Conservation (phyloP, 2,888 invertebrate genomes). For the Sinodicranocentrus sp. region DNA sequence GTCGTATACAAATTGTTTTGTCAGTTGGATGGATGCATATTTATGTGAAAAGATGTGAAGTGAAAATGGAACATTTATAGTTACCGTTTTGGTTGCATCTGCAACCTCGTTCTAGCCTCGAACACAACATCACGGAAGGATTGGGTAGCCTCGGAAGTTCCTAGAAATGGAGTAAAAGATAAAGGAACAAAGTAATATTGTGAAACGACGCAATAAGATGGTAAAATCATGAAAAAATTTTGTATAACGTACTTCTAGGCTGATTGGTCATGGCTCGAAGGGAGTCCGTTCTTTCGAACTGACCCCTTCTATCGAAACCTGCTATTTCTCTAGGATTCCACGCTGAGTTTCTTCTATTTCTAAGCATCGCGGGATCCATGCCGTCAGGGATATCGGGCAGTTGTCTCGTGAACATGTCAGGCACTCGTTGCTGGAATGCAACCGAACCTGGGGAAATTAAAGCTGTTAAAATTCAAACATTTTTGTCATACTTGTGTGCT, state of each 20-base stretch:
- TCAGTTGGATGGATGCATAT: too few species aligned
- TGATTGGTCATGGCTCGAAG: slow-evolving; percentile 75
- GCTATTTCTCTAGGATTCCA: slow-evolving; percentile 76
- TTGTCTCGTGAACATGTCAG: slow-evolving; percentile 73
- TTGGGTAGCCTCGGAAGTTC: slow-evolving; percentile 75
- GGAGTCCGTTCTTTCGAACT: slow-evolving; percentile 76
- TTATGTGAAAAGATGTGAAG: not conserved
- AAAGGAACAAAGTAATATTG: not conserved
- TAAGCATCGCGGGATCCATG: slow-evolving; percentile 74
- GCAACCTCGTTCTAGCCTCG: slow-evolving; percentile 68
- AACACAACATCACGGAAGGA: slow-evolving; percentile 75
- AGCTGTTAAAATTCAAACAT: not conserved
- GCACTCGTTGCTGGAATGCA: slow-evolving; percentile 73
- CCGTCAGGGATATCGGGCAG: slow-evolving; percentile 75
- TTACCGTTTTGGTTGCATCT: slow-evolving; percentile 63
- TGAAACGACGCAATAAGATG: not conserved
- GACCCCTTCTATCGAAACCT: slow-evolving; percentile 74
- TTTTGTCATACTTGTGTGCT: too few species aligned
- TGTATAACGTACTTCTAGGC: slow-evolving; percentile 68
- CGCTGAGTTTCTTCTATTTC: slow-evolving; percentile 74
- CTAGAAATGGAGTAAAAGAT: slow-evolving; percentile 48
- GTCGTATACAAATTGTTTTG: too few species aligned
- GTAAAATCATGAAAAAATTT: slow-evolving; percentile 3
- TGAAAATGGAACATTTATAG: slow-evolving; percentile 21
- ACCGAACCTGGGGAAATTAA: slow-evolving; percentile 73